Conservation (phyloP, 37 sponge, comb jelly and placozoan genomes). For the Spongilla lacustris region DNA sequence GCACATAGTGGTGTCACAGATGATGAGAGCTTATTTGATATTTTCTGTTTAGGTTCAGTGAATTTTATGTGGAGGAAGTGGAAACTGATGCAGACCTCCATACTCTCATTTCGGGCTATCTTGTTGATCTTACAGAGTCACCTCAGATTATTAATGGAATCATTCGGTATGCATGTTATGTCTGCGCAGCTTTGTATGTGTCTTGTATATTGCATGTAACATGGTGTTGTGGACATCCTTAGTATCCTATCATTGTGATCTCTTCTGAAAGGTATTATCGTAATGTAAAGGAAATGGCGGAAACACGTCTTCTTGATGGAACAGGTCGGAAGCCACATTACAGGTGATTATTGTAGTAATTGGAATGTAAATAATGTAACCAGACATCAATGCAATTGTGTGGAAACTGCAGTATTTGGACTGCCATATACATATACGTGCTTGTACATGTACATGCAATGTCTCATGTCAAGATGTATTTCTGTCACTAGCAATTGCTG, state of each 20-base stretch:
- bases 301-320: slow-evolving; percentile 76
- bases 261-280: slow-evolving; percentile 63
- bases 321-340: slow-evolving; percentile 91
- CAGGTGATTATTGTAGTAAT: slow-evolving; percentile 46
- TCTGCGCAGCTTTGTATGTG: background rate
- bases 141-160: slow-evolving; percentile 54
- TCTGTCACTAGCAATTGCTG: no score
- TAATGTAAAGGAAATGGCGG: slow-evolving; percentile 68
- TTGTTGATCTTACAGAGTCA: slow-evolving; percentile 35
- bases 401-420: no score
- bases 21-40: background rate
- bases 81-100: slow-evolving; percentile 63
- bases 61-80: slow-evolving; percentile 91
- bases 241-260: no score
- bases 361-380: no score
- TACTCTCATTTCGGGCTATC: slow-evolving; percentile 73
- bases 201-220: background rate
- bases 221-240: no score
- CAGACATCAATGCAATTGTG: no score
- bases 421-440: no score
- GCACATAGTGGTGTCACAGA: background rate
- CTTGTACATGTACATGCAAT: no score
- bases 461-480: no score
- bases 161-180: slow-evolving; percentile 45
- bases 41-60: slow-evolving; percentile 78